Evolutionary conservation across 2,888 invertebrate genomes (phyloP), one percentile per base, ranked within the genome.

Genomic region (Dolomedes plantarius): DNA sequence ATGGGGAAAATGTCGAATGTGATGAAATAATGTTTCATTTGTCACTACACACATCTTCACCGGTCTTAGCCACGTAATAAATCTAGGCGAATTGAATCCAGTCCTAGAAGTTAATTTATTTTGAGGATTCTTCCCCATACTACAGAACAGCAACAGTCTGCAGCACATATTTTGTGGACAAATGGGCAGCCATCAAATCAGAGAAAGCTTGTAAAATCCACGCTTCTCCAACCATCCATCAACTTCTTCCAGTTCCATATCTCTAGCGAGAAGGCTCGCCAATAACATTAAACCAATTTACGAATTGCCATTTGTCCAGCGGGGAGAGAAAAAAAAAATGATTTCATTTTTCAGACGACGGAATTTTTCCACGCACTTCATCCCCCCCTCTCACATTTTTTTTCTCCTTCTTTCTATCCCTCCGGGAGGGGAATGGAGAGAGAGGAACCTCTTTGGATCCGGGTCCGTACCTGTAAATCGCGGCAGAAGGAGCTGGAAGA

Each of bases 401-500:
- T 3, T 23, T 56, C n/a, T 11, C 23, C 7, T 13, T n/a, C 28
- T 29, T 32, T 19, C 65, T 13, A 19, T 39, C 69, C 36, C 67
- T 29, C 27, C 27, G 23, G 31, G 46, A 39, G 67, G 62, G 11
- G 41, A n/a, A 62, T 28, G 62, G 36, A 28, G 7, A 11, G 19
- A 31, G 19, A 27, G 67, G 67, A 65, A 50, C 65, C 68, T 50
- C 64, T 85, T 72, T 77, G 77, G 83, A 85, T 85, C 83, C 83
- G 83, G 83, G 83, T 85, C 68, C 56, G 50, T 77, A 64, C 68
- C 46, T 85, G 77, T 85, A 77, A 80, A 80, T 80, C 83, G 69
- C 64, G 62, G 65, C 23, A 56, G 46, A 41, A 64, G 67, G 29
- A 29, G 56, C 23, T 56, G 56, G 19, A 7, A 23, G 83, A 77